Conservation (phyloP, 2,113 vertebrate species). For the Strigops habroptila region DNA sequence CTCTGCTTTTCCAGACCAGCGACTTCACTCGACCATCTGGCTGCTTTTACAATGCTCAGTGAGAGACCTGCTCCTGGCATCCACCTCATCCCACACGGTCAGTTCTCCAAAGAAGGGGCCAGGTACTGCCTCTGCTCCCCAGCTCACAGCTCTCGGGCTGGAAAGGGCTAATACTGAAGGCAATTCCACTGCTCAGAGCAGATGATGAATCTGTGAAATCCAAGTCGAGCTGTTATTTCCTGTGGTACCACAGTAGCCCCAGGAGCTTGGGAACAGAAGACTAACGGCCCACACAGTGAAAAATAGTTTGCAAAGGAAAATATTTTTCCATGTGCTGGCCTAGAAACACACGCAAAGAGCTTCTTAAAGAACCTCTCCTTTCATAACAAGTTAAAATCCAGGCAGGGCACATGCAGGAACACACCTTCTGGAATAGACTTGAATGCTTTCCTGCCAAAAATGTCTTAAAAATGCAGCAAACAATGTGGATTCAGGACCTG, state of each 20-base stretch:
- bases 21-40: neutral
- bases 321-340: neutral
- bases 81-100: fast-evolving
- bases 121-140: neutral
- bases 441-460: neutral
- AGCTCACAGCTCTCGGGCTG: fast-evolving
- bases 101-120: neutral
- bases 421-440: neutral
- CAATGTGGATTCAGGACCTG: neutral
- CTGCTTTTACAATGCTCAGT: neutral
- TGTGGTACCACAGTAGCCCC: neutral
- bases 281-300: neutral
- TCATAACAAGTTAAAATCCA: neutral
- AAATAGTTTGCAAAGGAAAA: neutral
- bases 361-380: neutral
- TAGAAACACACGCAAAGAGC: neutral
- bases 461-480: neutral
- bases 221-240: neutral
- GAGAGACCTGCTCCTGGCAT: neutral
- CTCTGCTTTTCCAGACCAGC: neutral
- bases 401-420: neutral
- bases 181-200: neutral
- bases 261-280: neutral
- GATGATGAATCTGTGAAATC: neutral
- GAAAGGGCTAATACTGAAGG: neutral